phyloP scores from a whole-genome alignment of 2,888 invertebrate species.

The Agrenia bidenticulata region DNA sequence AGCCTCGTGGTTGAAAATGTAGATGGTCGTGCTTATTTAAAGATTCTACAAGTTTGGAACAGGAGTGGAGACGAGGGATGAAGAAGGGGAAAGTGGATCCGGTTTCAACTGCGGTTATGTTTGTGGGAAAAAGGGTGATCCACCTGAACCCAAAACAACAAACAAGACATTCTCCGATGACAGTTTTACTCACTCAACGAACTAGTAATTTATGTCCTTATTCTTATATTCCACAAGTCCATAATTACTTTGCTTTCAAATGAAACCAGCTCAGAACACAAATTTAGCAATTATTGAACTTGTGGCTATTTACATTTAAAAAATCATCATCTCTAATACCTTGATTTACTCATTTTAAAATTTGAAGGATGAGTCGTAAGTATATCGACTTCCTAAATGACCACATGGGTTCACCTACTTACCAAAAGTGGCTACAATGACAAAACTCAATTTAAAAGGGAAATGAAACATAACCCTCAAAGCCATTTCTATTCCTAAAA shows the following conservation, averaged over 20 bases:
- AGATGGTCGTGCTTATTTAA: constrained; percentile 7
- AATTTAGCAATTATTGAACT: no score
- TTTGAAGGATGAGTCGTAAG: no score
- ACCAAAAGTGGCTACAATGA: no score
- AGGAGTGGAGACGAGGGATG: not conserved
- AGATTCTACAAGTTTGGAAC: not conserved
- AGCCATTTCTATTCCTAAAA: constrained; percentile 11
- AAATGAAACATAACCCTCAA: constrained; percentile 11
- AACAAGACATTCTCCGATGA: constrained; percentile 35
- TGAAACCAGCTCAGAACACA: no score
- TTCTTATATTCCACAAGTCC: not conserved
- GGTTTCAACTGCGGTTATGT: constrained; percentile 40
- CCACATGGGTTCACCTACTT: no score
- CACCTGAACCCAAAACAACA: constrained; percentile 43
- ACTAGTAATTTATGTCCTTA: constrained; percentile 1
- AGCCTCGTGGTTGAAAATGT: not conserved
- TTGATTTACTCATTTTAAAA: no score
- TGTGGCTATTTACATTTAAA: no score
- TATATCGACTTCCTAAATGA: no score
- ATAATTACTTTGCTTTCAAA: not conserved
- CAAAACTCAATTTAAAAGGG: not conserved
- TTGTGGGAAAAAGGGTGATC: constrained; percentile 30
- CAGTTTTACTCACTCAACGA: constrained; percentile 35
- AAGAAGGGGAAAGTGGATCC: constrained; percentile 29
- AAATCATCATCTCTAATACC: no score